phyloP scores from a whole-genome alignment of 2,888 invertebrate genomes.

The Melinaea marsaeus region DNA sequence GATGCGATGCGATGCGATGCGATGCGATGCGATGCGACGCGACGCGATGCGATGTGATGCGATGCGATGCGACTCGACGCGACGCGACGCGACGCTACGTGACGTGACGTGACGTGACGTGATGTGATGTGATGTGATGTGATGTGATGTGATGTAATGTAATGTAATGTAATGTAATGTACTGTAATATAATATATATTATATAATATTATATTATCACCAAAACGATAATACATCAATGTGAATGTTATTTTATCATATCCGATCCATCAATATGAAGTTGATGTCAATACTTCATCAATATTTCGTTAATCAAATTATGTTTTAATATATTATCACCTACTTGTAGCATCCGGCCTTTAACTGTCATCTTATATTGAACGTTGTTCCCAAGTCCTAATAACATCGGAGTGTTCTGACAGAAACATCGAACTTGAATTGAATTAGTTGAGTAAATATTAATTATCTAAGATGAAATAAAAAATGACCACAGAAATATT shows the following conservation, averaged over 20 bases:
- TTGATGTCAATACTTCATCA: slow-evolving; percentile 2
- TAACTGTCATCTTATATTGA: slow-evolving; percentile 30
- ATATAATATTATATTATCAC: not conserved
- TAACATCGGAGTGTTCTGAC: slow-evolving; percentile 21
- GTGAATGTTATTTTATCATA: not conserved
- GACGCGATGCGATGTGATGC: too few relatives aligned
- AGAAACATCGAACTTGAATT: slow-evolving; percentile 14
- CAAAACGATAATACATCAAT: not conserved
- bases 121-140: too few relatives aligned
- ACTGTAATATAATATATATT: too few relatives aligned
- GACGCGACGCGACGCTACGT: too few relatives aligned
- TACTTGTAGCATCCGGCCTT: slow-evolving; percentile 20
- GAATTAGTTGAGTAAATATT: slow-evolving; percentile 14
- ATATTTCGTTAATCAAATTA: slow-evolving; percentile 25
- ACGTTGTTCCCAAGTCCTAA: slow-evolving; percentile 27
- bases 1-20: too few relatives aligned
- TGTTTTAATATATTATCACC: slow-evolving; percentile 23
- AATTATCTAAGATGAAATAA: slow-evolving; percentile 1
- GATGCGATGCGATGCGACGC: too few relatives aligned
- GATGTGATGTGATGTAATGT: too few relatives aligned
- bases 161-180: too few relatives aligned
- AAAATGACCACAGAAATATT: not conserved
- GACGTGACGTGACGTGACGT: too few relatives aligned
- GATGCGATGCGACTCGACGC: too few relatives aligned
- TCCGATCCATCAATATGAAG: slow-evolving; percentile 13